Evolutionary conservation across 2,888 invertebrate species (phyloP), one percentile per base, ranked within the genome.

Genomic region (Luperina testacea): DNA sequence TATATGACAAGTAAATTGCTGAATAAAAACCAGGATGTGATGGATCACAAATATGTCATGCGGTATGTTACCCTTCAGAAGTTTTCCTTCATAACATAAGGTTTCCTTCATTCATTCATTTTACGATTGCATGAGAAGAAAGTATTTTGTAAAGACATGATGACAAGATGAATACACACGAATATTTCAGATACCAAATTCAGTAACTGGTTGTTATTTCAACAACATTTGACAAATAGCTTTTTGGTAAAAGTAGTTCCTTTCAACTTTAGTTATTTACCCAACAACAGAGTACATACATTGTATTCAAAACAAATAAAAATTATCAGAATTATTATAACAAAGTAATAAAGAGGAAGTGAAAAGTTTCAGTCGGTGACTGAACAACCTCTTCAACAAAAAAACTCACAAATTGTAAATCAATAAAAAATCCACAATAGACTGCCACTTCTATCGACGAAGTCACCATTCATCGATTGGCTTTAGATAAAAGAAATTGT

Each of bases 331-430:
- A 57, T 77, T 83, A 71, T 61, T 38, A 77, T 68, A 69, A 57
- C 24, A 32, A 69, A 71, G 45, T 59, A 79, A 38, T 70, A 11
- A 68, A 84, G 27, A n/a, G 15, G 59, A 78, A 79, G 15, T 79
- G 24, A 59, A 65, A n/a, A 76, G n/a, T 48, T 57, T 67, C 38
- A 71, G 20, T 53, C 61, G 7, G 1, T 27, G 61, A 61, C 27
- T 15, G 27, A 53, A 8, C 9, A 15, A 6, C 2, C 2, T 59
- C n/a, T 59, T 61, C 27, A 61, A 27, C 15, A 61, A 61, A 7
- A 45, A 61, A 64, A 27, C 32, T 17, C 17, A 63, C 51, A 72
- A 68, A 78, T 32, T 15, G 38, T 13, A 51, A 72, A 69, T 74
- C 48, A 45, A 68, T 74, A 57, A 48, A 57, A 17, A 27, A 7